Evolutionary conservation across 2,888 invertebrate genomes (phyloP), one percentile per base, ranked within the genome.

Genomic region (Melinaea menophilus): DNA sequence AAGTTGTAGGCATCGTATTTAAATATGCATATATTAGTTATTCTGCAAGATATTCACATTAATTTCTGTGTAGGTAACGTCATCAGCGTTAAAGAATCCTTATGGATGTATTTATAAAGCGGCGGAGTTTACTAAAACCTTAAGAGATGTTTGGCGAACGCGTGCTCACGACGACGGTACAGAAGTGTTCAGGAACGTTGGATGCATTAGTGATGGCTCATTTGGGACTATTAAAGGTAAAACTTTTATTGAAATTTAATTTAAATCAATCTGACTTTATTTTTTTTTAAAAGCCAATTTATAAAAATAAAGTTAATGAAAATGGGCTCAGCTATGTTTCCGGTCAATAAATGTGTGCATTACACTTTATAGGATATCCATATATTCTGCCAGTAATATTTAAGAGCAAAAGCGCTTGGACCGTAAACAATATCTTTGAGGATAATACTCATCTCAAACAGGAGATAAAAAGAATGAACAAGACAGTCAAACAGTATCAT

Each of bases 121-220:
- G 12, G 71, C 78, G 34, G 76, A 77, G 68, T 74, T 88, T 47
- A 72, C 79, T 46, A 79, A 74, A 74, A 76, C 79, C 68, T 73
- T 90, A 69, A 69, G 71, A 66, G 70, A 69, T 9, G 75, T 88
- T 71, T 90, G 88, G 88, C 68, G 56, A 60, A 67, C 80, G 37
- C 82, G 82, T 61, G 67, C 65, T 13, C 55, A 37, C 59, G 70
- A 69, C 59, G 67, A 69, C 54, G 73, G 69, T 59, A 67, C 54
- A 51, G 77, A 78, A 69, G 64, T 71, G 59, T 74, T 72, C 66
- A 71, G 72, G 64, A 84, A 80, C 70, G 63, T 85, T 67, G 88
- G 89, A 56, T 76, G 86, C 61, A 82, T 89, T 72, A 89, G 89
- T 69, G 85, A 89, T 71, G 89, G 89, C 45, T 84, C 86, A 65